Evolutionary conservation across 1,140 invertebrate species (phyloP).

Genomic region (Pogonomyrmex californicus): DNA sequence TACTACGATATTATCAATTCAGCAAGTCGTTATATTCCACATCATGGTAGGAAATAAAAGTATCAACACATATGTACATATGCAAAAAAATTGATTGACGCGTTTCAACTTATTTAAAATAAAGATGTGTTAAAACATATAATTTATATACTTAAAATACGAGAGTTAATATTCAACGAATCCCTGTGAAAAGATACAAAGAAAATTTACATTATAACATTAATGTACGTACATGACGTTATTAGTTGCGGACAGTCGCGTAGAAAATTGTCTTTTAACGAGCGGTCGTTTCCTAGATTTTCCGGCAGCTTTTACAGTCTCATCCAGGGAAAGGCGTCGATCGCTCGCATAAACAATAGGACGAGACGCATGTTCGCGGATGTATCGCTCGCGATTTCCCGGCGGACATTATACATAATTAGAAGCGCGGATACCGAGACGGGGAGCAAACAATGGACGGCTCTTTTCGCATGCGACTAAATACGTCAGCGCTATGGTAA

Average conservation of each 20-base stretch:
- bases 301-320: slow-evolving; percentile 44
- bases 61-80: not conserved
- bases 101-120: not conserved
- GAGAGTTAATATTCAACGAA: slow-evolving; percentile 11
- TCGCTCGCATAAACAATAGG: slow-evolving; percentile 47
- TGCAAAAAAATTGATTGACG: not conserved
- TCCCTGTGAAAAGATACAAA: not conserved
- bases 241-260: slow-evolving; percentile 23
- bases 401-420: slow-evolving; percentile 78
- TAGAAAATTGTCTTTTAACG: slow-evolving; percentile 60
- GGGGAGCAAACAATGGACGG: slow-evolving; percentile 79
- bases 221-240: not conserved
- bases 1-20: not conserved
- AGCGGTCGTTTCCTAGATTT: slow-evolving; percentile 44
- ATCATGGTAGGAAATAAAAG: not conserved
- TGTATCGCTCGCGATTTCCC: slow-evolving; percentile 70
- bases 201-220: not conserved
- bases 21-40: not conserved
- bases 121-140: not conserved
- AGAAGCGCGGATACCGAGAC: slow-evolving; percentile 69
- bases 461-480: slow-evolving; percentile 81
- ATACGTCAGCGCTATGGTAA: slow-evolving; percentile 79
- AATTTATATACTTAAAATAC: not conserved
- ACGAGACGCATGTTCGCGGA: slow-evolving; percentile 46
- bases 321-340: slow-evolving; percentile 13